Percentiles rank a stretch among this genome's conserved stretches.
These are phyloP conservation scores for Sialis fuliginosa DNA, from an alignment of 2,888 invertebrate genomes.

Conservation along the genomic window DNA sequence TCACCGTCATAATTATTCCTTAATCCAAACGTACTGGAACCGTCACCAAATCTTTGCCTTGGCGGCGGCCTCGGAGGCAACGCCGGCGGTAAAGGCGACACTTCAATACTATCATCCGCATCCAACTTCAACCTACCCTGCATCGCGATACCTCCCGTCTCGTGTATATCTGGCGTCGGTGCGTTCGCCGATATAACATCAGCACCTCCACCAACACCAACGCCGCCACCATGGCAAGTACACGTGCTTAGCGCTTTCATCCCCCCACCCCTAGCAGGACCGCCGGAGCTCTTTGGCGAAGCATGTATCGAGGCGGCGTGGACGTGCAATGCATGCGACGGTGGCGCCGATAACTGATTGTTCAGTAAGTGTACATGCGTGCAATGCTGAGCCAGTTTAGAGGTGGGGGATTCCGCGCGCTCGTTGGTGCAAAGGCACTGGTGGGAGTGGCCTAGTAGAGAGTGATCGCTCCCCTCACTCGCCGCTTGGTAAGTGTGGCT, in stretches of 20 bases:
- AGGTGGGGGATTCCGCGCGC: neutral
- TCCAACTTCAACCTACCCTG: slow-evolving; percentile 18
- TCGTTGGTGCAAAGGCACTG: slow-evolving; percentile 16
- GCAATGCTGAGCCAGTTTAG: slow-evolving; percentile 1
- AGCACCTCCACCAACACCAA: neutral
- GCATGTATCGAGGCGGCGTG: slow-evolving; percentile 18
- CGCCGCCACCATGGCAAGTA: neutral
- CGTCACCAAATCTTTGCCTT: slow-evolving; percentile 21
- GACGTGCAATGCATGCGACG: slow-evolving; percentile 11
- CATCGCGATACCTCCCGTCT: slow-evolving; percentile 7
- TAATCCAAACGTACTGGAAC: slow-evolving; percentile 4
- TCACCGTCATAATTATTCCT: neutral
- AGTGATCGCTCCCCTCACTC: slow-evolving; percentile 22
- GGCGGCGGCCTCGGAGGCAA: slow-evolving; percentile 28
- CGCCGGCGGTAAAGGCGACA: slow-evolving; percentile 26
- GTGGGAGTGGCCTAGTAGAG: slow-evolving; percentile 18
- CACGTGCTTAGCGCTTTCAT: neutral
- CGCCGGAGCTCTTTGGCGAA: slow-evolving; percentile 14
- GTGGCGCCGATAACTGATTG: slow-evolving; percentile 4
- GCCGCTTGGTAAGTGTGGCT: slow-evolving; percentile 19
- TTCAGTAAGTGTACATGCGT: slow-evolving; percentile 5
- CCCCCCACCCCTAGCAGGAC: slow-evolving; percentile 12
- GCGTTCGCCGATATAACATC: slow-evolving; percentile 11
- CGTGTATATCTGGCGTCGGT: slow-evolving; percentile 17
- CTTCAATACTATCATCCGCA: slow-evolving; percentile 25